These are phyloP conservation scores for Labia minor DNA, from an alignment of 2,888 invertebrate species.

Conservation along the genomic window DNA sequence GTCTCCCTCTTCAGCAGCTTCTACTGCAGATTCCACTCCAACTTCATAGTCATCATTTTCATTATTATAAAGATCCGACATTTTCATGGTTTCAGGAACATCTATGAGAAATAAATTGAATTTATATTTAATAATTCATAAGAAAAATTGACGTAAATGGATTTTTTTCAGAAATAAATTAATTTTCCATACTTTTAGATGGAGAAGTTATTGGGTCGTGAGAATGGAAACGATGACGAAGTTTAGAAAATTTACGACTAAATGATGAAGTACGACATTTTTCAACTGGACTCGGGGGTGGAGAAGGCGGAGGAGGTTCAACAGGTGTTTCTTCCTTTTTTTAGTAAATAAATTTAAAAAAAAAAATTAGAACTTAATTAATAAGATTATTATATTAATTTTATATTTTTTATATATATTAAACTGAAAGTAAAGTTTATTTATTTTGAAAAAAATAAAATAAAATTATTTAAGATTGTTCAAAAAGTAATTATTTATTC, in stretches of 20 bases:
- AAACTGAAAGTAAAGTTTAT: too few relatives aligned
- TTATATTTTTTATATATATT: too few relatives aligned
- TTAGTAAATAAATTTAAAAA: too few relatives aligned
- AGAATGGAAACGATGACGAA: background rate
- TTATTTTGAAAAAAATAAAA: too few relatives aligned
- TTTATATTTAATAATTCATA: background rate
- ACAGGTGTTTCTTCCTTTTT: background rate
- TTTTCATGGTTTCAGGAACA: constrained; percentile 13
- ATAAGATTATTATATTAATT: too few relatives aligned
- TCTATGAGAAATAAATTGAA: background rate
- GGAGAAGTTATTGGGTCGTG: background rate
- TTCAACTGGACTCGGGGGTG: background rate
- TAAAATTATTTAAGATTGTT: too few relatives aligned
- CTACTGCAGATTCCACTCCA: constrained; percentile 44
- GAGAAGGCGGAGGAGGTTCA: background rate
- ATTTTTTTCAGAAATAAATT: background rate
- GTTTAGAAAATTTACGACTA: background rate
- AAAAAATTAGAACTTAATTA: too few relatives aligned
- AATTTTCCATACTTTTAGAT: background rate
- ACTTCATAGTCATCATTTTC: constrained; percentile 27
- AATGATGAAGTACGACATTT: background rate
- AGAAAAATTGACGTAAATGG: background rate
- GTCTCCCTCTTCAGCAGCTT: constrained; percentile 41
- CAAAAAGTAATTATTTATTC: too few relatives aligned
- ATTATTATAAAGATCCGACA: constrained; percentile 28